These are phyloP conservation scores for Centroberyx gerrardi DNA, from an alignment of 2,797 vertebrate species.

Conservation along the genomic window DNA sequence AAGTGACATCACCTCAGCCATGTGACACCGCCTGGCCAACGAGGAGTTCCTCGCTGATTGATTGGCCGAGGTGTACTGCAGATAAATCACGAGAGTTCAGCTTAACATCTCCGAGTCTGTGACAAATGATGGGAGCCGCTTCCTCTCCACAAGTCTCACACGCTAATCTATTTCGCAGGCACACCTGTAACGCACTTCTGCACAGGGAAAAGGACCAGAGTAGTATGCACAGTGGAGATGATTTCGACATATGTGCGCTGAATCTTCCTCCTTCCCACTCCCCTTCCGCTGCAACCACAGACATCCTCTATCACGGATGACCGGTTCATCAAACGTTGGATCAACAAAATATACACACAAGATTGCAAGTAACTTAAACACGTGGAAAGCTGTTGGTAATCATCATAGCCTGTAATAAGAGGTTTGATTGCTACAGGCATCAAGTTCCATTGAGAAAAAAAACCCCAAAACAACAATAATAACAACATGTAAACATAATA, in stretches of 20 bases:
- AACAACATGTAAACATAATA: slow-evolving; percentile 57
- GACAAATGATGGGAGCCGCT: neutral
- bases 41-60: neutral
- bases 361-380: neutral
- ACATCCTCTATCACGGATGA: neutral
- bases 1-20: slow-evolving; percentile 2
- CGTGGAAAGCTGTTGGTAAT: neutral
- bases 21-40: neutral
- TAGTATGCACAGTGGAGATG: slow-evolving; percentile 6
- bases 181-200: neutral
- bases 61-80: neutral
- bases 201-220: neutral
- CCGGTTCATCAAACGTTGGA: neutral
- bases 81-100: neutral
- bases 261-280: neutral
- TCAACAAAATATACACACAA: neutral
- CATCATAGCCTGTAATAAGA: slow-evolving; percentile 20
- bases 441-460: slow-evolving; percentile 13
- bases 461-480: neutral
- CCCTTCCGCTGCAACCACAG: neutral
- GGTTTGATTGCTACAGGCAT: slow-evolving; percentile 47
- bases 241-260: neutral
- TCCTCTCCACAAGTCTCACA: neutral
- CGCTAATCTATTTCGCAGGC: slow-evolving; percentile 12
- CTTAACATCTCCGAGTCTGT: neutral